These are phyloP conservation scores for Myrmecophaga tridactyla DNA, from an alignment of 2,113 vertebrate species.

Conservation along the genomic window DNA sequence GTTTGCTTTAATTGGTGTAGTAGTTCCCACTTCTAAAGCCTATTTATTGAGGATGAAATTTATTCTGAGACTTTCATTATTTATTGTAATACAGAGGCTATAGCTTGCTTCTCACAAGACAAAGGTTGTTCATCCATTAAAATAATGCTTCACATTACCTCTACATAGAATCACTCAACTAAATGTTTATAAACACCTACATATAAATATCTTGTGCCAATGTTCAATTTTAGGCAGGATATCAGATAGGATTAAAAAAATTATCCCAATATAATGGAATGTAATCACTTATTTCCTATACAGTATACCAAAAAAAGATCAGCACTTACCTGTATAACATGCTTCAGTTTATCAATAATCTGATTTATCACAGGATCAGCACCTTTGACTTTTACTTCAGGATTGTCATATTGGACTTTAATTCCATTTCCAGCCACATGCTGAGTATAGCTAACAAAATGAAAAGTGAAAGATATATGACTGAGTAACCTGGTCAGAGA, in stretches of 20 bases:
- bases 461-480: conserved; percentile 37
- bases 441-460: conserved; percentile 87
- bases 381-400: conserved; percentile 92
- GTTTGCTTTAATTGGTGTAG: not conserved
- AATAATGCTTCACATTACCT: not conserved
- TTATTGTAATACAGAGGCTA: not conserved
- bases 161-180: conserved; percentile 14
- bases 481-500: not conserved
- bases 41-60: not conserved
- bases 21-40: not conserved
- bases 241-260: not conserved
- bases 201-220: not conserved
- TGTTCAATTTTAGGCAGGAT: not conserved
- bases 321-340: conserved; percentile 91
- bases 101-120: not conserved
- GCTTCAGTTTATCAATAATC: conserved; percentile 94
- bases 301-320: not conserved
- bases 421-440: conserved; percentile 90
- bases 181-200: not conserved
- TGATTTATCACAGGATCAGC: conserved; percentile 90
- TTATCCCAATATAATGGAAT: not conserved
- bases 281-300: not conserved
- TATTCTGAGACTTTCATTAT: not conserved
- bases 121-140: not conserved
- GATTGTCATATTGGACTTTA: conserved; percentile 90